Evolutionary conservation across 2,797 vertebrate genomes (phyloP), one percentile per base, ranked within the genome.

Genomic region (Schizothorax lantsangensis): DNA sequence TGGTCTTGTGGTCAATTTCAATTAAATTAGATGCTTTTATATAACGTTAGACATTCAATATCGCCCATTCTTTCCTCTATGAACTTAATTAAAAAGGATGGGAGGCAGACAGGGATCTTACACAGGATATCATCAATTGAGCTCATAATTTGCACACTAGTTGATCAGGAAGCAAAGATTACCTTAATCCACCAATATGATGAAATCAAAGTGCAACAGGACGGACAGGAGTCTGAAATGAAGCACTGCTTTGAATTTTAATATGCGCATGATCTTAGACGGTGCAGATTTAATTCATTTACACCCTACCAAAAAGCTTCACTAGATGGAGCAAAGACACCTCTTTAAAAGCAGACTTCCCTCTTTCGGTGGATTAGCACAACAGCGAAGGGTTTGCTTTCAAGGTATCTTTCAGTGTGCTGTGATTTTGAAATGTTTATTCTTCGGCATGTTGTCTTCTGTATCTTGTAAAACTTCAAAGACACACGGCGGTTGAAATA

Each of bases 301-400:
- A 82, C 88, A 89, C 83, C 88, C 90, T 95, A 93, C 93, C 89
- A 73, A 73, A 92, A 91, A 80, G 4, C 89, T 91, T 93, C 95
- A 95, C 95, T 95, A 96, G 95, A 94, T 95, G 95, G 95, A 92
- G 95, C 93, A 95, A 93, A 92, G 54, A 88, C 80, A 85, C 91
- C 90, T 82, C 74, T 23, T 69, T 64, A 69, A 81, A 86, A 52
- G 11, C 30, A 12, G 38, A 64, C 19, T 33, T 33, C 23, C 2
- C 36, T 85, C 75, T 84, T 84, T 71, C 23, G 6, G 52, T 49
- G 66, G 30, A 85, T 62, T 33, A 80, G 23, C 30, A 38, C n/a
- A 79, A 21, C 36, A 66, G 45, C 12, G 75, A 62, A 80, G 6
- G 19, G 6, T 59, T 59, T 79, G 47, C 75, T 85, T 69, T 69